Percentiles rank a stretch among this genome's conserved stretches.
These are phyloP conservation scores for Magallana nippona DNA, from an alignment of 2,888 invertebrate genomes.

Conservation along the genomic window DNA sequence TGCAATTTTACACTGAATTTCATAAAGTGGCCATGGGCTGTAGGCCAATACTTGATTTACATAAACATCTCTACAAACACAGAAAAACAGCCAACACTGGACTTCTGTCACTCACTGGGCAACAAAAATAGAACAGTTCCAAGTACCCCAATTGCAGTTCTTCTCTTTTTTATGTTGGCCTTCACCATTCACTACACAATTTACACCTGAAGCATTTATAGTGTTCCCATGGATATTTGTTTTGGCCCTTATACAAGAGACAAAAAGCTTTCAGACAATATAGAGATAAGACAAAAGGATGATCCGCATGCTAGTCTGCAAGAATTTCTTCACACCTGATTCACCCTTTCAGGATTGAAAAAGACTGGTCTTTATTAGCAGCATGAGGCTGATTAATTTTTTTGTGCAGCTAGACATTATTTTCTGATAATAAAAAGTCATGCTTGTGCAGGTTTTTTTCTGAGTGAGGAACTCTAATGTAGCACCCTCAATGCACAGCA, in stretches of 20 bases:
- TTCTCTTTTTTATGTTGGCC: constrained; percentile 1
- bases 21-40: constrained; percentile 18
- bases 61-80: neutral
- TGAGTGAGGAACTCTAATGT: constrained; percentile 16
- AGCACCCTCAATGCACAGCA: constrained; percentile 10
- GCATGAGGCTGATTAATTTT: constrained; percentile 25
- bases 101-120: constrained; percentile 27
- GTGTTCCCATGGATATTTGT: constrained; percentile 32
- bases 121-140: constrained; percentile 6
- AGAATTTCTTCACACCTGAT: constrained; percentile 29
- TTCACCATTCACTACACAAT: constrained; percentile 33
- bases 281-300: neutral
- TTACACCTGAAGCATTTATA: constrained; percentile 21
- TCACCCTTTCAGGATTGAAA: constrained; percentile 15
- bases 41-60: constrained; percentile 16
- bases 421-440: constrained; percentile 30
- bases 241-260: constrained; percentile 32
- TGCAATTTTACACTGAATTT: constrained; percentile 27
- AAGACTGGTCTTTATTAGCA: constrained; percentile 24
- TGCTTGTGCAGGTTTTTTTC: constrained; percentile 26
- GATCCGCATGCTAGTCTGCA: constrained; percentile 5
- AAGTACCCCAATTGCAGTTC: constrained; percentile 18
- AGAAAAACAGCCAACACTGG: neutral
- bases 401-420: constrained; percentile 22
- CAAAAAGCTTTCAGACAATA: constrained; percentile 26